Evolutionary conservation across 2,888 invertebrate species (phyloP), one percentile per base, ranked within the genome.

Genomic region (Brachypterus glaber): DNA sequence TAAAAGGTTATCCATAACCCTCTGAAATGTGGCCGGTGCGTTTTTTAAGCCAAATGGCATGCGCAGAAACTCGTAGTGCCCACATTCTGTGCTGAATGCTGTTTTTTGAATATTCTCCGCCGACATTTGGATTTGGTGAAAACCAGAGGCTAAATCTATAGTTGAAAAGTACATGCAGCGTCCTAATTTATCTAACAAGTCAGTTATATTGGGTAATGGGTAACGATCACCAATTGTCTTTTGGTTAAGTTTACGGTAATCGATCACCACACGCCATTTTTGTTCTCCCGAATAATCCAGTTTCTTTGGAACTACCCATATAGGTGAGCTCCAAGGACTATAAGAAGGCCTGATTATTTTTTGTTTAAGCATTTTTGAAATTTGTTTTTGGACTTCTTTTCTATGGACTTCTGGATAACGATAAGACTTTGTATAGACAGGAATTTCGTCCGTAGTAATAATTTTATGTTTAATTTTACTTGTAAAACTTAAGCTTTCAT

Each of bases 351-450:
- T 1, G n/a, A n/a, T n/a, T n/a, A n/a, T n/a, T n/a, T n/a, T n/a
- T n/a, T n/a, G n/a, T n/a, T n/a, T n/a, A n/a, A 52, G 36, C 43
- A 45, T 45, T 33, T 49, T 36, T 7, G 34, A 18, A 26, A 51
- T 53, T 43, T 58, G 54, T 11, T 15, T 38, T 16, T 42, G 3
- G 2, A 54, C 49, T 43, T 55, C 51, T 16, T 43, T 27, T 41
- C 47, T 50, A 33, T 54, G 52, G 2, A 51, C 30, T n/a, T 47
- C 32, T 5, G 55, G 55, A 12, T 49, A 49, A 17, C 52, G 16
- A 45, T 52, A 44, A 11, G 46, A 39, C 43, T 50, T 51, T 0
- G 49, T 37, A 26, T 35, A 17, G 17, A 47, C 17, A 3, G 46
- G 36, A 11, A 33, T 35, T 39, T 43, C 41, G 32, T 44, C 40